A percentile compares a stretch with the other conserved stretches of the same genome.
These are phyloP conservation scores for Anneissia japonica DNA, from an alignment of 35 echinoderm and acorn worm species.

Conservation along the genomic window DNA sequence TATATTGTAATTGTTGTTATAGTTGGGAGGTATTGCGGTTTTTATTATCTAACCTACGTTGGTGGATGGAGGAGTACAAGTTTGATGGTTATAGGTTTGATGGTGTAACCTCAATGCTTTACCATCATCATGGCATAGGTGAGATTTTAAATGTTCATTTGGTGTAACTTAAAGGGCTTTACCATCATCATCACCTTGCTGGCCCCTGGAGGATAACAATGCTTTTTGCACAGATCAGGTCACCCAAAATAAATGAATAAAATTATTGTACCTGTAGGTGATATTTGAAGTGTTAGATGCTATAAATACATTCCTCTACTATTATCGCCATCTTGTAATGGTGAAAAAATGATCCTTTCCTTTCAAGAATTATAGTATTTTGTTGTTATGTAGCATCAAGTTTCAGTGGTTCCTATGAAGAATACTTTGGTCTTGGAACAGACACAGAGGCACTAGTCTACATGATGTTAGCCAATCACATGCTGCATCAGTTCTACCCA, in stretches of 20 bases:
- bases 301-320: too few species aligned
- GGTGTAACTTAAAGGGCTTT: too few species aligned
- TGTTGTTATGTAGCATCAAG: constrained; percentile 47
- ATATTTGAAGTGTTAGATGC: too few species aligned
- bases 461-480: constrained; percentile 77
- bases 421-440: constrained; percentile 83
- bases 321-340: too few species aligned
- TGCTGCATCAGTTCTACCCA: constrained; percentile 69
- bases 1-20: constrained; percentile 1
- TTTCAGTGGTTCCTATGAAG: constrained; percentile 89
- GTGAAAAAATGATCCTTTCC: too few species aligned
- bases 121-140: constrained; percentile 99
- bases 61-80: constrained; percentile 73
- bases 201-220: too few species aligned
- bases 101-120: constrained; percentile 94
- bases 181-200: too few species aligned
- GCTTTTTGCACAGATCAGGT: too few species aligned
- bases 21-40: constrained; percentile 93
- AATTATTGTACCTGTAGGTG: too few species aligned
- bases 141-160: background rate
- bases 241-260: too few species aligned
- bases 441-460: constrained; percentile 86
- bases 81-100: constrained; percentile 99
- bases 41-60: constrained; percentile 81
- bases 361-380: background rate